Evolutionary conservation across 2,113 vertebrate species (phyloP).

Genomic region (Ranitomeya imitator): DNA sequence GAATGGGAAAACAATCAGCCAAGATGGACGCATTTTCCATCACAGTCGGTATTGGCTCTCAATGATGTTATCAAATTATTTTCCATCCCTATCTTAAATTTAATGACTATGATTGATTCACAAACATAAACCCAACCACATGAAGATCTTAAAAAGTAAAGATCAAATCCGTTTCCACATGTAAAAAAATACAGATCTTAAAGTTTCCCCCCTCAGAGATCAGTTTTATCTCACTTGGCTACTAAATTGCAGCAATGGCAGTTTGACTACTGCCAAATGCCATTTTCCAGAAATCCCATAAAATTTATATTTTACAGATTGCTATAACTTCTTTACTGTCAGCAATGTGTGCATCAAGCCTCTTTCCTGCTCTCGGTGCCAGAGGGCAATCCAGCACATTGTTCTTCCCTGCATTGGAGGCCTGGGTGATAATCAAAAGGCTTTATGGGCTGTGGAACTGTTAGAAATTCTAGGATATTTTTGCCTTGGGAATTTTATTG

Average conservation of each 20-base stretch:
- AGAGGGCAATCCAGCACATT: constrained; percentile 21
- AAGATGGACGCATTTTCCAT: constrained; percentile 22
- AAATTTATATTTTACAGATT: constrained; percentile 39
- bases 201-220: constrained; percentile 10
- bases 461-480: not conserved
- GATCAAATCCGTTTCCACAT: constrained; percentile 33
- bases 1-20: constrained; percentile 26
- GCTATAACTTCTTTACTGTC: constrained; percentile 31
- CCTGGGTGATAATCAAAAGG: not conserved
- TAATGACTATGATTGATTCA: constrained; percentile 41
- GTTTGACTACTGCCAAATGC: constrained; percentile 37
- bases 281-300: constrained; percentile 40
- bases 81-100: constrained; percentile 31
- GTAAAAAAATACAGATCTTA: constrained; percentile 33
- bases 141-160: constrained; percentile 46
- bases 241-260: constrained; percentile 46
- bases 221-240: constrained; percentile 50
- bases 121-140: constrained; percentile 44
- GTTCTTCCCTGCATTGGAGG: not conserved
- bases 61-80: constrained; percentile 5
- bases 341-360: constrained; percentile 23
- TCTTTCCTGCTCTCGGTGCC: constrained; percentile 7
- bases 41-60: constrained; percentile 36
- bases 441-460: constrained; percentile 10
- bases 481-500: constrained; percentile 5